Evolutionary conservation across 2,888 invertebrate genomes (phyloP).

Genomic region (Phlogophora meticulosa): DNA sequence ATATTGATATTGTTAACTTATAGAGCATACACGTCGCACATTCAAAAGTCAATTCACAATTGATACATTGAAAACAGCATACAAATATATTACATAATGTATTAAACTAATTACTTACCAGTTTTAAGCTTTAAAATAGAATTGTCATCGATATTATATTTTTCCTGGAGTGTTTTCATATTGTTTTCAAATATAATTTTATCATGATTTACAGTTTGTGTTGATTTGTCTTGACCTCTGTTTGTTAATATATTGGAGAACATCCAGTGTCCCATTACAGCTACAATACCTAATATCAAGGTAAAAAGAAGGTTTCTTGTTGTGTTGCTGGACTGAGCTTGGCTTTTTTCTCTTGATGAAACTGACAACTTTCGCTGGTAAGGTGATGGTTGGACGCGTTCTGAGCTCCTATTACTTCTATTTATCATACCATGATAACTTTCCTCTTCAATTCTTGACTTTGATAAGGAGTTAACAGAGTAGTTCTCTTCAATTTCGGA

Average conservation of each 20-base stretch:
- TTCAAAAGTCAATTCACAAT: too few relatives aligned
- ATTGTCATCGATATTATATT: constrained; percentile 80
- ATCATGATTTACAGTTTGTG: constrained; percentile 70
- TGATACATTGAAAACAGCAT: too few relatives aligned
- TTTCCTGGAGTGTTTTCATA: constrained; percentile 76
- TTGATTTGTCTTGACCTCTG: constrained; percentile 47
- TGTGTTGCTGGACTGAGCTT: constrained; percentile 34
- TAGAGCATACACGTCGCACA: too few relatives aligned
- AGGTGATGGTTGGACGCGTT: constrained; percentile 18
- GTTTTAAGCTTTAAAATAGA: constrained; percentile 80
- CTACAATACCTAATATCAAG: constrained; percentile 43
- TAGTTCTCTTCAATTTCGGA: constrained; percentile 58
- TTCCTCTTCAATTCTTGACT: constrained; percentile 44
- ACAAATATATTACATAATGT: not conserved
- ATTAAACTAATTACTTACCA: constrained; percentile 73
- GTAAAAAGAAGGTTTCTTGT: constrained; percentile 34
- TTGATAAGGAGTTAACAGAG: constrained; percentile 42
- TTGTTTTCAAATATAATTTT: constrained; percentile 78
- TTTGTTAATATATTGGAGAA: constrained; percentile 25
- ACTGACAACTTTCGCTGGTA: constrained; percentile 28
- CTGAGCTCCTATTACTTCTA: constrained; percentile 38
- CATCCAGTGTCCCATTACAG: constrained; percentile 21
- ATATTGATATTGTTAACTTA: too few relatives aligned
- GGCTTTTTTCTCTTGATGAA: constrained; percentile 23
- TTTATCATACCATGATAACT: constrained; percentile 30